Base-by-base conservation (phyloP, 2,888 invertebrate species). In the Aphodius sticticus region DNA sequence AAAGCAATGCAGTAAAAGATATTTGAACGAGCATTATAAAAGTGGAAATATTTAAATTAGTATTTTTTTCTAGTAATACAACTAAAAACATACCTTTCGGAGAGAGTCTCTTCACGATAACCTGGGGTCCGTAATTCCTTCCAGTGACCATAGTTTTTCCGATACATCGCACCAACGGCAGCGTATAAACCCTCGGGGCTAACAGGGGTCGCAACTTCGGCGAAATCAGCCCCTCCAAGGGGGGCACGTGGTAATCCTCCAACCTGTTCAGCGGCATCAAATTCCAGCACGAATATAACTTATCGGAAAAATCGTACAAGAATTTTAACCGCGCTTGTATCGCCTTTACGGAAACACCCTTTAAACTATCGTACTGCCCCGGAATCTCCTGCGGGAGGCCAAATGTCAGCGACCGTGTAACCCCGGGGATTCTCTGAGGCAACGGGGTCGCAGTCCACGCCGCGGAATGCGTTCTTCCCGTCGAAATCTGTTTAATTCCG, bases 101-200 rank as follows among this genome's bases (percentile, higher is more conserved):
- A 6, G 91, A 90, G 37, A 93, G 89, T 72, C 93, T 87, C 82
- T 92, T 90, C 12, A 93, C 93, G 6, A 92, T 92, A 36, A 93
- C 92, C 86, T 92, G 92, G 0, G 93, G 93, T 0, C 93, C 93
- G 84, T 93, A 93, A 86, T 93, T 93, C 83, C 92, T 90, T 16
- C 93, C 93, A 86, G 93, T 93, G 9, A 93, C 91, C 93, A 93
- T 93, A 0, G 93, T 93, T 80, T 92, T 91, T n/a, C 93, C 92
- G 9, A 93, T 90, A 81, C 92, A 91, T 77, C 93, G 87, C 3
- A 93, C 92, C 85, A 93, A 90, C 0, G 93, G 93, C 81, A 93
- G 87, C 0, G 92, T 93, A 85, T 92, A 92, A 4, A 93, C 92
- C 76, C 92, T 86, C 0, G 92, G 91, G 0, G 92, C 92, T 69